phyloP scores from a whole-genome alignment of 2,888 invertebrate species.

The Agonum fuliginosum region DNA sequence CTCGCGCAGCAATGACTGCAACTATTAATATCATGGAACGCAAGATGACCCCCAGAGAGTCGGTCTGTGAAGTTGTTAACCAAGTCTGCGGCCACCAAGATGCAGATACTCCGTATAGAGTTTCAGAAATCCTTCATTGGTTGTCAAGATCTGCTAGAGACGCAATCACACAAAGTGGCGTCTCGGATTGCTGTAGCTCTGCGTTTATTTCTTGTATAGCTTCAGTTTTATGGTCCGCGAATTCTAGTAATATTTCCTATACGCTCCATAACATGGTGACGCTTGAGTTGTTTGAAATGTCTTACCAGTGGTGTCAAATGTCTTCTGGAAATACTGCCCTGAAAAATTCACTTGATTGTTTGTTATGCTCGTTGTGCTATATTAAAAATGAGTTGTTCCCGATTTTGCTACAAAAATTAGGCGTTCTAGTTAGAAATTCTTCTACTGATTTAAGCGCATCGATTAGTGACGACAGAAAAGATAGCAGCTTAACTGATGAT shows the following conservation, averaged over 20 bases:
- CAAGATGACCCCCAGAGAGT: conserved; percentile 65
- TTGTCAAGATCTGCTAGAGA: conserved; percentile 77
- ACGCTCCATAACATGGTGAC: conserved; percentile 83
- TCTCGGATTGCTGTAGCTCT: conserved; percentile 71
- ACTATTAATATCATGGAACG: neutral
- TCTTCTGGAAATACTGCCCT: conserved; percentile 82
- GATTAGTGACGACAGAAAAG: conserved; percentile 77
- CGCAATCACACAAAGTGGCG: conserved; percentile 69
- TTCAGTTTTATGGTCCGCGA: conserved; percentile 85
- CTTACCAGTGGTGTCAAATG: conserved; percentile 86
- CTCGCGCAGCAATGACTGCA: conserved; percentile 69
- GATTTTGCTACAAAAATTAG: conserved; percentile 83
- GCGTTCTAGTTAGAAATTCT: conserved; percentile 76
- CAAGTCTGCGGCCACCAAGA: conserved; percentile 82
- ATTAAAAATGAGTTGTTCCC: conserved; percentile 87
- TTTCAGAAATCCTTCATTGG: conserved; percentile 84
- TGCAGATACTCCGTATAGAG: conserved; percentile 76
- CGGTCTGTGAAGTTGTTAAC: conserved; percentile 87
- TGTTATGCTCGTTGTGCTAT: conserved; percentile 90
- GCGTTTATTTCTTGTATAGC: conserved; percentile 86
- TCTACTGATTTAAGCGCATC: conserved; percentile 75
- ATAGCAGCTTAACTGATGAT: conserved; percentile 82
- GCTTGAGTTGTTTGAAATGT: conserved; percentile 83
- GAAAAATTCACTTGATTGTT: conserved; percentile 89
- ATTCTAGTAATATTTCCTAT: conserved; percentile 78